These are phyloP conservation scores for Paralinhomoeus sp. DNA, from an alignment of 2,888 invertebrate species.

Conservation along the genomic window DNA sequence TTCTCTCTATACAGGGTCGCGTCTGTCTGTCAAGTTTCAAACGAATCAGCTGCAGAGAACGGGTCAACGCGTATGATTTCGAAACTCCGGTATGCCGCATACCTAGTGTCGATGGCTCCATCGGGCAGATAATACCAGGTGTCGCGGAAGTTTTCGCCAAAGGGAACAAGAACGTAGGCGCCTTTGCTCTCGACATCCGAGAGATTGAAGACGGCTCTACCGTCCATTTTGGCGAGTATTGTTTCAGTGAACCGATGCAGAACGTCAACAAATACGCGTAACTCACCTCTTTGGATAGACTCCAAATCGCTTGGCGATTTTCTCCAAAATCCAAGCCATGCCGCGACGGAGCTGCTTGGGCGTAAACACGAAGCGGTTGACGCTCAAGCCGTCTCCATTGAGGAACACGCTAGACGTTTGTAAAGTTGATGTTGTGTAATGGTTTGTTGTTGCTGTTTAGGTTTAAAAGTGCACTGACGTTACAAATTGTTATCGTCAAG, in stretches of 20 bases:
- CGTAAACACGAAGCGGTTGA: neutral
- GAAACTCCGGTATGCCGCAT: too few species aligned
- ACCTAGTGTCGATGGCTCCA: neutral
- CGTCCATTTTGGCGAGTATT: neutral
- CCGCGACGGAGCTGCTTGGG: neutral
- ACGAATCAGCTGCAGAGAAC: too few species aligned
- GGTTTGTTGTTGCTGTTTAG: too few species aligned
- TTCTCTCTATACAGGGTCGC: too few species aligned
- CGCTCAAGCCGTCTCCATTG: constrained; percentile 1
- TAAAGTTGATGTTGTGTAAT: too few species aligned
- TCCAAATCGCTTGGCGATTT: neutral
- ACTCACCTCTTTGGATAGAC: neutral
- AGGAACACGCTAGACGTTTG: neutral
- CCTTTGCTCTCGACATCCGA: neutral
- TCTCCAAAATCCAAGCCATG: neutral
- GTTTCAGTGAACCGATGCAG: neutral
- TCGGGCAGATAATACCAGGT: constrained; percentile 1
- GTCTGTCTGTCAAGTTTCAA: too few species aligned
- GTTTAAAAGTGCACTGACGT: too few species aligned
- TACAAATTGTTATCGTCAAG: too few species aligned
- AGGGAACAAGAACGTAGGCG: constrained; percentile 1
- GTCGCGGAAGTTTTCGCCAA: neutral
- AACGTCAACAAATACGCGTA: neutral
- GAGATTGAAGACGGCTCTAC: neutral
- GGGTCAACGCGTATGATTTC: too few species aligned